phyloP scores from a whole-genome alignment of 2,797 vertebrate genomes.

The Neostethus bicornis region DNA sequence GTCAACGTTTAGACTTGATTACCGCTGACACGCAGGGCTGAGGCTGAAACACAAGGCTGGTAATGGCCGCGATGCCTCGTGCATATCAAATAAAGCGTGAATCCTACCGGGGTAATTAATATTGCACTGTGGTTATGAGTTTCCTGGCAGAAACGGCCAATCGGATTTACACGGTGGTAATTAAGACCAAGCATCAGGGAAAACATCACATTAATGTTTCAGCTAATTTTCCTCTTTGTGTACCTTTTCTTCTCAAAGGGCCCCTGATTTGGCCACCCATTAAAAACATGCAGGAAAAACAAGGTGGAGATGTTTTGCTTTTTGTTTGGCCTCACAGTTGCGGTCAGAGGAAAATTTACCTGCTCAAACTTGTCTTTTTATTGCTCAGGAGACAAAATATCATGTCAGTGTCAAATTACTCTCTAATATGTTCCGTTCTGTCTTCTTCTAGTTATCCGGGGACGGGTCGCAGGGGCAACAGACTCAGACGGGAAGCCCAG shows the following conservation, averaged over 20 bases:
- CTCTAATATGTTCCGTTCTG: too few species aligned
- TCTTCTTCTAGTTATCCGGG: too few species aligned
- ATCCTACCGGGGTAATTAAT: constrained; percentile 81
- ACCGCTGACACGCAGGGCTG: constrained; percentile 78
- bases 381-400: too few species aligned
- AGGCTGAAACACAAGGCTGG: constrained; percentile 77
- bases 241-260: constrained; percentile 31
- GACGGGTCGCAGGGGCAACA: too few species aligned
- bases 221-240: constrained; percentile 44
- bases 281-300: constrained; percentile 47
- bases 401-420: too few species aligned
- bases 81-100: constrained; percentile 79
- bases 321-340: constrained; percentile 28
- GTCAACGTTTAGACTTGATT: constrained; percentile 85
- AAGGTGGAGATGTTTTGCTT: constrained; percentile 59
- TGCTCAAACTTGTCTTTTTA: too few species aligned
- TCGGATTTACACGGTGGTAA: constrained; percentile 71
- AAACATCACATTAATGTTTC: constrained; percentile 49
- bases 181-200: constrained; percentile 70
- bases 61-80: constrained; percentile 68
- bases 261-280: constrained; percentile 44
- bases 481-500: too few species aligned
- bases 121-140: constrained; percentile 78
- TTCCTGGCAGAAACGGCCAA: constrained; percentile 80
- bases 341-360: constrained; percentile 45